A percentile compares a stretch with the other conserved stretches of the same genome.
Evolutionary conservation across 2,113 vertebrate species (phyloP).

Genomic region (Cairina moschata): DNA sequence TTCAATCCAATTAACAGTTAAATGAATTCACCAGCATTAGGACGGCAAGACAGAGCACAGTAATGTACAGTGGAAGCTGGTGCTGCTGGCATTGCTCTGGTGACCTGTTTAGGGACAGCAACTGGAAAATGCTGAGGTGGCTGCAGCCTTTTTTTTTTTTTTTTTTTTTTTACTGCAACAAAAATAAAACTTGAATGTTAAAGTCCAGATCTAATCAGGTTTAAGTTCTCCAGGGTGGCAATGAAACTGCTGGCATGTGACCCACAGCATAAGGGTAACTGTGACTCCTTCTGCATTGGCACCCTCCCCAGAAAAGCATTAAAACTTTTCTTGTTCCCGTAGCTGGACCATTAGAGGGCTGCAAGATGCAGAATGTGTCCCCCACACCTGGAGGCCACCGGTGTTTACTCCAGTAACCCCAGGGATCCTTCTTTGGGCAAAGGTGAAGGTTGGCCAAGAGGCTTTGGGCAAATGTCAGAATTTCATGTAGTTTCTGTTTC

Average conservation of each 20-base stretch:
- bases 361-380: neutral
- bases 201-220: accelerated
- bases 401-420: neutral
- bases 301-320: neutral
- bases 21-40: neutral
- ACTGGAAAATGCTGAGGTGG: neutral
- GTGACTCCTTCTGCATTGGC: accelerated
- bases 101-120: neutral
- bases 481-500: neutral
- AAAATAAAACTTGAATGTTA: neutral
- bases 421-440: neutral
- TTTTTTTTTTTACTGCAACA: neutral
- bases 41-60: neutral
- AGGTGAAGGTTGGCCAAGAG: neutral
- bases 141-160: neutral
- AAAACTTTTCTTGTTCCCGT: neutral
- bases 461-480: neutral
- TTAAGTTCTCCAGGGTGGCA: neutral
- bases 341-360: neutral
- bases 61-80: neutral
- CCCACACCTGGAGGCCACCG: neutral
- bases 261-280: neutral
- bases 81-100: neutral
- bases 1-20: neutral
- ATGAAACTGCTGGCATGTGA: accelerated